phyloP scores from a whole-genome alignment of 2,888 invertebrate species.

The Cetonia aurata region DNA sequence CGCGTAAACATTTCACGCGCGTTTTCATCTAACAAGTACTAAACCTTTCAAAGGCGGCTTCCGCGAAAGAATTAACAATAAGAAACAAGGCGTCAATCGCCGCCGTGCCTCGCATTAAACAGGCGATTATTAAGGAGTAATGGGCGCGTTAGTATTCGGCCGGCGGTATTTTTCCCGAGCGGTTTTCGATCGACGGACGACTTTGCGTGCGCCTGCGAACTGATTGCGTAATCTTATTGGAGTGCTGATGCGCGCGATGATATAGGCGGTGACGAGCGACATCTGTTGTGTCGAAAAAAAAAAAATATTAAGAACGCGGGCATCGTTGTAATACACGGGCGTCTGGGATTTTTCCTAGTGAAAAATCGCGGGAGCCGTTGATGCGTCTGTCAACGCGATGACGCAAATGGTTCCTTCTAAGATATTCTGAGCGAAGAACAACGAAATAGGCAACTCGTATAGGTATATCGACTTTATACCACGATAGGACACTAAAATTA shows the following conservation, averaged over 20 bases:
- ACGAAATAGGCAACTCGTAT: no score
- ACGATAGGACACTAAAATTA: no score
- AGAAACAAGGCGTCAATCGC: conserved; percentile 37
- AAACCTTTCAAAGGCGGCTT: conserved; percentile 37
- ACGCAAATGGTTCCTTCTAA: no score
- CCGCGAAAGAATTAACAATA: conserved; percentile 38
- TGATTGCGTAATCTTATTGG: neutral
- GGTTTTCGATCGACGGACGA: conserved; percentile 3
- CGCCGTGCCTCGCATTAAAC: conserved; percentile 19
- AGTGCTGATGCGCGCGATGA: neutral
- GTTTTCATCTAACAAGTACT: conserved; percentile 40
- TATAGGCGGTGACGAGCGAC: conserved; percentile 3
- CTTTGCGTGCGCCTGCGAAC: neutral
- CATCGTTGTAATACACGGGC: neutral
- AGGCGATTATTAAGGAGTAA: conserved; percentile 36
- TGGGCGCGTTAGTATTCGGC: conserved; percentile 21
- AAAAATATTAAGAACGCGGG: neutral
- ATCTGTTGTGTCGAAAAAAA: conserved; percentile 11
- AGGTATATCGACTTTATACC: no score
- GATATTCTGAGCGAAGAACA: no score
- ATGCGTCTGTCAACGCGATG: conserved; percentile 21
- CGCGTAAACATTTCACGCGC: conserved; percentile 29
- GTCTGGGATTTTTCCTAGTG: neutral
- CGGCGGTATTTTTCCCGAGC: conserved; percentile 1
- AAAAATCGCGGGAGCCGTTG: neutral